Evolutionary conservation across 2,113 vertebrate species (phyloP).

Genomic region (Rhodinocichla rosea): DNA sequence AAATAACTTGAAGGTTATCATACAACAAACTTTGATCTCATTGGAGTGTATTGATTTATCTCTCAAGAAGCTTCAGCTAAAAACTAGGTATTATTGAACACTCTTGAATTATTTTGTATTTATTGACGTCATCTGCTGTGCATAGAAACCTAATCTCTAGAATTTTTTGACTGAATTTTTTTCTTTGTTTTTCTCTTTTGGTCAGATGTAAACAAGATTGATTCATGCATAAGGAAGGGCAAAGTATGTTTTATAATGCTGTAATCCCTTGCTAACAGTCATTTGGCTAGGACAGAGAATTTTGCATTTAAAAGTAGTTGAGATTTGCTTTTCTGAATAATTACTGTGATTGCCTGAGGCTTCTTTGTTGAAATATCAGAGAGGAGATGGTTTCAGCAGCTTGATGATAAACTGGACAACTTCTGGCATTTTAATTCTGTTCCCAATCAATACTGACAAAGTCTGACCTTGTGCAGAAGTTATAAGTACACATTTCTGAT

Average conservation of each 20-base stretch:
- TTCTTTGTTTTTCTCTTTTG: neutral
- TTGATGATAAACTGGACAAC: conserved; percentile 59
- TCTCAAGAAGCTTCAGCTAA: neutral
- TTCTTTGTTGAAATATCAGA: conserved; percentile 58
- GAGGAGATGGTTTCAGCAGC: conserved; percentile 49
- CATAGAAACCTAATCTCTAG: neutral
- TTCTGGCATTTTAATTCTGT: conserved; percentile 59
- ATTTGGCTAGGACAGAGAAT: conserved; percentile 26
- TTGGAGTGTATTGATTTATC: neutral
- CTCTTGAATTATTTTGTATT: neutral
- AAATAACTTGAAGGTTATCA: neutral
- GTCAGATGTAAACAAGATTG: conserved; percentile 40
- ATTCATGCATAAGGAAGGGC: neutral
- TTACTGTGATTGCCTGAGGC: conserved; percentile 54
- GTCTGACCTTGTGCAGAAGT: conserved; percentile 55
- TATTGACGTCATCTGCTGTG: neutral
- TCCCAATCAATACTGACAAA: conserved; percentile 51
- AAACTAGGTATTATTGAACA: neutral
- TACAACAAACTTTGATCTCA: neutral
- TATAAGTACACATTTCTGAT: conserved; percentile 27
- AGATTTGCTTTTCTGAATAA: conserved; percentile 61
- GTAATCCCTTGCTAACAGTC: conserved; percentile 31
- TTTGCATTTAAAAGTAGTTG: conserved; percentile 56
- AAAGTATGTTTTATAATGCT: conserved; percentile 6
- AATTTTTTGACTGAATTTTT: neutral